Base-by-base conservation (phyloP, 2,888 invertebrate species). In the Coenonympha glycerion region DNA sequence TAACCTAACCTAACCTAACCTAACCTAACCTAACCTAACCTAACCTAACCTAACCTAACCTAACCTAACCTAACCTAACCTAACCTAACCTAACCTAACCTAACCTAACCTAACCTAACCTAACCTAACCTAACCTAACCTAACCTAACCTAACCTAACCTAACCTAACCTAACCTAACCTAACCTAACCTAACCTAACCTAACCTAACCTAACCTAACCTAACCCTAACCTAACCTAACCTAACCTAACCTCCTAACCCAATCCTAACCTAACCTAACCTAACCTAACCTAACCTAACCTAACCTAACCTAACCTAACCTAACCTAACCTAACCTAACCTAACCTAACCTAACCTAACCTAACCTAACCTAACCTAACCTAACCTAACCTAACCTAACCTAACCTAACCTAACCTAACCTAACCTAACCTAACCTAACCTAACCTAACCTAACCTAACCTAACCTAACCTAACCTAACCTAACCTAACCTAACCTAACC, bases 221-320 rank as follows among this genome's bases (percentile, higher is more conserved):
- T 31, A 31, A 31, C 31, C 31, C 31, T 31, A 31, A 31, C 31
- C 31, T 31, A 31, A 31, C 31, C 31, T 31, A 31, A 31, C 31
- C 31, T 31, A 15, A 31, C 31, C 31, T 31, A 31, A 31, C 31
- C 31, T 31, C 31, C 31, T 31, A 31, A 31, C 31, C 31, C 31
- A 31, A 31, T 31, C 31, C 31, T 31, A 31, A 31, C 31, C 31
- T 31, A 31, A 31, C 31, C 31, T 31, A 31, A 53, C 53, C 53
- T 53, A 53, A 53, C 53, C 53, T 53, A 53, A 53, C 53, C 53
- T 53, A 53, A 53, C 53, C 53, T 53, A 53, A 53, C 53, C 53
- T 53, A 53, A 53, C 53, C 53, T 53, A 53, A 53, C 53, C 53
- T 53, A 53, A 53, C 53, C 53, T 53, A 53, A 53, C 53, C 53